phyloP scores from a whole-genome alignment of 2,113 vertebrate genomes.

The Argyrosomus japonicus region DNA sequence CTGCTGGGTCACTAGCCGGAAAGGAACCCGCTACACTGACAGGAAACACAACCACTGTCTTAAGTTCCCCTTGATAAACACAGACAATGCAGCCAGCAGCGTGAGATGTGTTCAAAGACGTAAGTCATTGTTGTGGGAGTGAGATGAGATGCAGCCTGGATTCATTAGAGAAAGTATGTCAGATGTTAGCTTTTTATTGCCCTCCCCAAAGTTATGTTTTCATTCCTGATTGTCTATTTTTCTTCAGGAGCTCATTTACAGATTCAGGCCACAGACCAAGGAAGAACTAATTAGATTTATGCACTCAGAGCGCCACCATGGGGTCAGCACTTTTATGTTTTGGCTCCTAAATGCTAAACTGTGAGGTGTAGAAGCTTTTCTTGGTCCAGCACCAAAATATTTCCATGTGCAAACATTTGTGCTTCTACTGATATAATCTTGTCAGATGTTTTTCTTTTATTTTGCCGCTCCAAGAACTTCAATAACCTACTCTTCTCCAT shows the following conservation, averaged over 20 bases:
- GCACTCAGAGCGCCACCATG: background rate
- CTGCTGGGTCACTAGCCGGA: constrained; percentile 36
- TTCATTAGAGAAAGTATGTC: constrained; percentile 4
- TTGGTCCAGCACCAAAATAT: background rate
- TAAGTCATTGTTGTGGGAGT: background rate
- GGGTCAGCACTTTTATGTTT: background rate
- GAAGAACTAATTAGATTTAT: background rate
- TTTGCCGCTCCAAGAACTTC: background rate
- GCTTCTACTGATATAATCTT: background rate
- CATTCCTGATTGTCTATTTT: background rate
- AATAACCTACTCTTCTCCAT: background rate
- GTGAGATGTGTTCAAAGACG: constrained; percentile 1
- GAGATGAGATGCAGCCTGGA: background rate
- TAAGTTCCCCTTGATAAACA: constrained; percentile 19
- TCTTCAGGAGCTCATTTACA: background rate
- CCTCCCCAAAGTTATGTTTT: background rate
- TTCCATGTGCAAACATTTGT: background rate
- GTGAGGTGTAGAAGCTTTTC: background rate
- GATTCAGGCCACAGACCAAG: background rate
- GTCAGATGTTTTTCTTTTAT: background rate
- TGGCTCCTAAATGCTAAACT: background rate
- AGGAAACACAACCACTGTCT: constrained; percentile 18
- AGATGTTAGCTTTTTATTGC: constrained; percentile 1
- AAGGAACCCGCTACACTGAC: too few species aligned
- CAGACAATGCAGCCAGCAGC: constrained; percentile 3